Conservation (phyloP, 1,140 invertebrate genomes). For the Chrysoperla carnea region DNA sequence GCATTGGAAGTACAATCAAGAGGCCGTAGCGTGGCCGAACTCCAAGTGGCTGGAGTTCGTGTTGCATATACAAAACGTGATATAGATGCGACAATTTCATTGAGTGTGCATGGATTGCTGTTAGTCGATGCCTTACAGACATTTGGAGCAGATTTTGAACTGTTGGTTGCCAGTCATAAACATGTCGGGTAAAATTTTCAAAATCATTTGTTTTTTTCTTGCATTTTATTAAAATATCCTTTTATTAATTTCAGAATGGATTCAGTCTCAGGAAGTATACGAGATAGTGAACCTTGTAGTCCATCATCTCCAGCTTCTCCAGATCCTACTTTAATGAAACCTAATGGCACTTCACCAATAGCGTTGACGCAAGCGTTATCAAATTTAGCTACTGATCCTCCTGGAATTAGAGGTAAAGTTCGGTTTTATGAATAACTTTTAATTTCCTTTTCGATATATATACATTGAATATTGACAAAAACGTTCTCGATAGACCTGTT, state of each 20-base stretch:
- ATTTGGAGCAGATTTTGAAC: slow-evolving; percentile 86
- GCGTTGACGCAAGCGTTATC: slow-evolving; percentile 37
- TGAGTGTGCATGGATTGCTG: slow-evolving; percentile 81
- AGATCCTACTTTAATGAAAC: slow-evolving; percentile 22
- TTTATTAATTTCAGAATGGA: slow-evolving; percentile 51
- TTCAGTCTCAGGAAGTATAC: slow-evolving; percentile 78
- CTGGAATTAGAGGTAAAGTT: neutral
- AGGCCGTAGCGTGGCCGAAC: slow-evolving; percentile 71
- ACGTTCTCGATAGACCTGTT: too few relatives aligned
- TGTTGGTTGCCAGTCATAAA: slow-evolving; percentile 84
- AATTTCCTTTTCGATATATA: too few relatives aligned
- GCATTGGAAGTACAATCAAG: slow-evolving; percentile 70
- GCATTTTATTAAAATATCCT: neutral
- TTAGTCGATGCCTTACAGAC: slow-evolving; percentile 89
- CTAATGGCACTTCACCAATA: slow-evolving; percentile 30
- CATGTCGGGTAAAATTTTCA: slow-evolving; percentile 53
- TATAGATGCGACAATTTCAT: slow-evolving; percentile 50
- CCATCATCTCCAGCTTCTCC: slow-evolving; percentile 60
- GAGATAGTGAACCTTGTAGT: slow-evolving; percentile 79
- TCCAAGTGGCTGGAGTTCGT: slow-evolving; percentile 78
- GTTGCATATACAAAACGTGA: slow-evolving; percentile 52
- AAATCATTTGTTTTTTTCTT: too few relatives aligned
- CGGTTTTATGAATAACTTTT: neutral
- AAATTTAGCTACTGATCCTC: slow-evolving; percentile 14
- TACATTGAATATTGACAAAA: too few relatives aligned